These are phyloP conservation scores for Lepas anatifera DNA, from an alignment of 2,888 invertebrate species.

Conservation along the genomic window DNA sequence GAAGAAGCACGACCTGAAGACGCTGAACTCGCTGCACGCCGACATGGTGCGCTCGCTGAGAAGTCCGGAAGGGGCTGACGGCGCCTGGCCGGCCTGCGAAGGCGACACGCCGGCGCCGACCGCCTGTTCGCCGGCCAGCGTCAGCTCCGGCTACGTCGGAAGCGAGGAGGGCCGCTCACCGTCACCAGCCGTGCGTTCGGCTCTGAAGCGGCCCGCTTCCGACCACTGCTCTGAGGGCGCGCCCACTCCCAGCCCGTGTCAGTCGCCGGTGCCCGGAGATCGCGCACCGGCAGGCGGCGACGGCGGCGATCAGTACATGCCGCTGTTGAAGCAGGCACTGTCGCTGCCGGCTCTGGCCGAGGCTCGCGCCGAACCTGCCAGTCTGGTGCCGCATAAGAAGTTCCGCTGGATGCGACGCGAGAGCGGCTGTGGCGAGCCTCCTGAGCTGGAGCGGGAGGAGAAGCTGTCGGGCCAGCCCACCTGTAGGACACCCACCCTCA, in stretches of 20 bases:
- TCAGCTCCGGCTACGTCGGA: slow-evolving; percentile 9
- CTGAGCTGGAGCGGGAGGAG: slow-evolving; percentile 17
- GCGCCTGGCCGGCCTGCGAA: slow-evolving; percentile 14
- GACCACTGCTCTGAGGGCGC: slow-evolving; percentile 7
- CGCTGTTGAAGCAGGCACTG: slow-evolving; percentile 78
- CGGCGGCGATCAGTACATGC: slow-evolving; percentile 58
- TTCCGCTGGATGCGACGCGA: slow-evolving; percentile 54
- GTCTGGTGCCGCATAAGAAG: slow-evolving; percentile 90
- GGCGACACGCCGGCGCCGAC: slow-evolving; percentile 43
- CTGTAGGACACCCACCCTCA: slow-evolving; percentile 34
- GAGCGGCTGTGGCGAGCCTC: slow-evolving; percentile 19
- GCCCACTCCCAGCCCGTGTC: slow-evolving; percentile 11
- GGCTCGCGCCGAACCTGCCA: slow-evolving; percentile 88
- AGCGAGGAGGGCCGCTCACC: slow-evolving; percentile 5
- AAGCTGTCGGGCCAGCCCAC: slow-evolving; percentile 29
- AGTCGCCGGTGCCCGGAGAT: slow-evolving; percentile 29
- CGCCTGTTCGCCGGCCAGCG: slow-evolving; percentile 38
- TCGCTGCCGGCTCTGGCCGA: slow-evolving; percentile 61
- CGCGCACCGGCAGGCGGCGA: slow-evolving; percentile 21
- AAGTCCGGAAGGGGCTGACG: slow-evolving; percentile 43
- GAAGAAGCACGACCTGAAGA: slow-evolving; percentile 88
- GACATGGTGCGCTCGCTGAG: slow-evolving; percentile 90
- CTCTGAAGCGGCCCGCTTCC: not conserved
- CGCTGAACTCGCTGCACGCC: slow-evolving; percentile 88
- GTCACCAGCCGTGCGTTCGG: not conserved